These are phyloP conservation scores for Menidia menidia DNA, from an alignment of 2,797 vertebrate genomes.

Conservation along the genomic window DNA sequence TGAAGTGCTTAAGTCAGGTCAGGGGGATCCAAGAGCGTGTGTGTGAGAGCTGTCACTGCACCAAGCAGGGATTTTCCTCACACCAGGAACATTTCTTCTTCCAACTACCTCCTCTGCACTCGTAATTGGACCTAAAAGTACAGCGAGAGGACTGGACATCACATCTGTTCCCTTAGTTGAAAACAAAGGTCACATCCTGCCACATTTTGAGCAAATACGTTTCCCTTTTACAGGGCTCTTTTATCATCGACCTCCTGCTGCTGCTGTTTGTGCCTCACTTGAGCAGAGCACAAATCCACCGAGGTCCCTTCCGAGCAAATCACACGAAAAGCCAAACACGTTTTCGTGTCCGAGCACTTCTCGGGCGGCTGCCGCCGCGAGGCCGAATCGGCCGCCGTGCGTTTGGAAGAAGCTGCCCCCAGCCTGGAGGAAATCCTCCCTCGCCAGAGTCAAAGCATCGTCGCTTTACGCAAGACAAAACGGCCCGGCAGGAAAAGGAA, in stretches of 20 bases:
- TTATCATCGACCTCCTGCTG: constrained; percentile 3
- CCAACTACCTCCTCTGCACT: constrained; percentile 44
- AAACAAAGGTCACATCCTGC: constrained; percentile 40
- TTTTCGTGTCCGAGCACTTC: constrained; percentile 52
- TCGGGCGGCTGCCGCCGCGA: constrained; percentile 50
- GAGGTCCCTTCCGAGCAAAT: constrained; percentile 40
- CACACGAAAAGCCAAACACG: constrained; percentile 58
- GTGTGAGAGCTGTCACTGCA: constrained; percentile 56
- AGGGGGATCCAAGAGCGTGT: constrained; percentile 21
- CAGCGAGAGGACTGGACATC: constrained; percentile 20
- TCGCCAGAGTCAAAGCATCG: constrained; percentile 76
- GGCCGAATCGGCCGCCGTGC: neutral
- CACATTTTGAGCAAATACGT: constrained; percentile 26
- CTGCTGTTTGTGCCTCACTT: constrained; percentile 38
- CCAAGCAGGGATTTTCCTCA: constrained; percentile 22
- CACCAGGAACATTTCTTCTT: constrained; percentile 16
- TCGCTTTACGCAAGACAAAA: constrained; percentile 65
- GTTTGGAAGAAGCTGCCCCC: constrained; percentile 67
- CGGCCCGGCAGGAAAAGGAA: constrained; percentile 77
- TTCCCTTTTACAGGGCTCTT: constrained; percentile 16
- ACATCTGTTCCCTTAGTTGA: constrained; percentile 48
- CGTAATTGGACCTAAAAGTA: constrained; percentile 51
- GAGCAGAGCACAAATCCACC: constrained; percentile 43
- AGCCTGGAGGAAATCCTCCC: constrained; percentile 81
- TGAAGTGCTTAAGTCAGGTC: constrained; percentile 24